Evolutionary conservation across 2,113 vertebrate species (phyloP).

Genomic region (Eclectus roratus): DNA sequence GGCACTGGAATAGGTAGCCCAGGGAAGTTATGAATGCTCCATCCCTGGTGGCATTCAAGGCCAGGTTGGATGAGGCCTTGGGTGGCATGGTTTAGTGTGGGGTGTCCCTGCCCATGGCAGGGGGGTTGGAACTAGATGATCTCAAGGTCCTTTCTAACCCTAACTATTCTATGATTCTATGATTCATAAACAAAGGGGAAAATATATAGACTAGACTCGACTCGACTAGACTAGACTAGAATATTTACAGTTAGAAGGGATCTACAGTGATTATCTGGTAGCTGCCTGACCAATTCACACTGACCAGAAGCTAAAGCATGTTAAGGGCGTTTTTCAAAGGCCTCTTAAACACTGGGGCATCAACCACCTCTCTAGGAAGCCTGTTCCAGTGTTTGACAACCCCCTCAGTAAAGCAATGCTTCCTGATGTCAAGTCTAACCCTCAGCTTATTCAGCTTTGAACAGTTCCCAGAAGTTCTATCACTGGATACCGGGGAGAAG

Average conservation of each 20-base stretch:
- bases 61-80: no score
- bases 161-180: no score
- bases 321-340: not conserved
- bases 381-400: not conserved
- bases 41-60: no score
- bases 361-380: not conserved
- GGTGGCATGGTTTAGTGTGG: no score
- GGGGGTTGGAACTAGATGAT: no score
- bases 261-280: not conserved
- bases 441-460: not conserved
- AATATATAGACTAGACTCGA: not conserved
- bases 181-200: not conserved
- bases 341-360: not conserved
- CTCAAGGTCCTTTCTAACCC: no score
- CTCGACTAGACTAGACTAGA: not conserved
- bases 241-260: not conserved
- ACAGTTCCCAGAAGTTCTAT: fast-evolving
- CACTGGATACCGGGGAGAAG: not conserved
- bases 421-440: not conserved
- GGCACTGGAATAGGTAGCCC: no score
- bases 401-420: not conserved
- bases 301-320: not conserved
- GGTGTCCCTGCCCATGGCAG: no score
- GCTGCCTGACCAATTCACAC: not conserved
- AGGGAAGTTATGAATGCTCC: no score